These are phyloP conservation scores for Brachionus koreanus DNA, from an alignment of 1,140 invertebrate species.

Conservation along the genomic window DNA sequence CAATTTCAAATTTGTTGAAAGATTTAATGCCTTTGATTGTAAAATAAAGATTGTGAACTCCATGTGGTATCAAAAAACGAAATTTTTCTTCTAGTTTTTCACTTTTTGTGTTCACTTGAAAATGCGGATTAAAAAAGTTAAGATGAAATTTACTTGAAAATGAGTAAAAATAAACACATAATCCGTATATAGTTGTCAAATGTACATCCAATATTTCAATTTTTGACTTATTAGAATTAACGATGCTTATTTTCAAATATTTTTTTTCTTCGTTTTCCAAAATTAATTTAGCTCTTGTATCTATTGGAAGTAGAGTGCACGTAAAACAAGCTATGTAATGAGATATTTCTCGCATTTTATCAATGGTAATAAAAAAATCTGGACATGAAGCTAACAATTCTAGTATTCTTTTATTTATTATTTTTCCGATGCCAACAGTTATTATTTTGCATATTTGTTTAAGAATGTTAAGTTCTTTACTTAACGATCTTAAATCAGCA, in stretches of 20 bases:
- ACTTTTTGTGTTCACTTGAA: neutral
- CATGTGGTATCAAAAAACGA: neutral
- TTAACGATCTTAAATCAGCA: neutral
- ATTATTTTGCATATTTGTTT: neutral
- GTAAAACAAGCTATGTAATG: neutral
- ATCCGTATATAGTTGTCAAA: neutral
- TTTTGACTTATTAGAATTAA: neutral
- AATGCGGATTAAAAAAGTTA: neutral
- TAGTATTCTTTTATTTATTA: neutral
- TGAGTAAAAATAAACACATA: neutral
- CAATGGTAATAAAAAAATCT: neutral
- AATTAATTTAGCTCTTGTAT: neutral
- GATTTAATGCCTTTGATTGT: neutral
- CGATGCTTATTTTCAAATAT: neutral
- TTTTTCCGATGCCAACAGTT: neutral
- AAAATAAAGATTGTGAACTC: neutral
- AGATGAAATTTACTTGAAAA: neutral
- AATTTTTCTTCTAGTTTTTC: neutral
- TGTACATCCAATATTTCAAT: neutral
- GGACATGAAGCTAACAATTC: neutral
- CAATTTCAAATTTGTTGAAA: neutral
- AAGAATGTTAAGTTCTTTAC: neutral
- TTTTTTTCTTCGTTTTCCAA: neutral
- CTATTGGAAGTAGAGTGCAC: neutral
- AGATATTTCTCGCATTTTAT: neutral